Conservation (phyloP, 2,888 invertebrate genomes). For the Leucophenga montana region DNA sequence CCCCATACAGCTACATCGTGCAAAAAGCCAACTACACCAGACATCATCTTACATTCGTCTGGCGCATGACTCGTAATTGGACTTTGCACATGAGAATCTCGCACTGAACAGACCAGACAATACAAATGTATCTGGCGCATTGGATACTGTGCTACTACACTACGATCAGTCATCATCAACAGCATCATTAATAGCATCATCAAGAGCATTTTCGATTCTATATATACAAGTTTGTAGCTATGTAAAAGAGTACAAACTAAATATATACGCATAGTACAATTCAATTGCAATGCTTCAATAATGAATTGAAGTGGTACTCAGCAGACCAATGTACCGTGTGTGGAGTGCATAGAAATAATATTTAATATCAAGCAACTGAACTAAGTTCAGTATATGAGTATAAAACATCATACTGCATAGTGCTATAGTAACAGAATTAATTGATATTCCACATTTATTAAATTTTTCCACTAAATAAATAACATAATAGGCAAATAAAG, state of each 20-base stretch:
- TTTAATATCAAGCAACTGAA: too few relatives aligned
- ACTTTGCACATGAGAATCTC: conserved; percentile 45
- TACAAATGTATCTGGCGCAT: too few relatives aligned
- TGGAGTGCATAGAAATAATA: conserved; percentile 1
- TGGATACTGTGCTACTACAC: background rate
- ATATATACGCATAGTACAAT: background rate
- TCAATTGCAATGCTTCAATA: background rate
- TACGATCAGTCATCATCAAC: background rate
- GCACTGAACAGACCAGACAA: background rate
- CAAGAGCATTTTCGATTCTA: background rate
- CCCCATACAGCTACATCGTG: too few relatives aligned
- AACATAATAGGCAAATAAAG: too few relatives aligned
- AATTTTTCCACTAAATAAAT: too few relatives aligned
- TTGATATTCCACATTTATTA: too few relatives aligned
- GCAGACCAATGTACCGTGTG: background rate
- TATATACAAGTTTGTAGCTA: background rate
- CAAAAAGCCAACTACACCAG: too few relatives aligned
- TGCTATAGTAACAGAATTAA: too few relatives aligned
- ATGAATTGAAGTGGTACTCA: background rate
- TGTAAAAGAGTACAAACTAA: too few relatives aligned
- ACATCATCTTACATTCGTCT: conserved; percentile 41
- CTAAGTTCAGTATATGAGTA: too few relatives aligned
- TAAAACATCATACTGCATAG: too few relatives aligned
- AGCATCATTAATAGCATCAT: conserved; percentile 6
- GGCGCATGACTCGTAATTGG: conserved; percentile 62